Evolutionary conservation across 2,888 invertebrate species (phyloP).

Genomic region (Andrena camellia): DNA sequence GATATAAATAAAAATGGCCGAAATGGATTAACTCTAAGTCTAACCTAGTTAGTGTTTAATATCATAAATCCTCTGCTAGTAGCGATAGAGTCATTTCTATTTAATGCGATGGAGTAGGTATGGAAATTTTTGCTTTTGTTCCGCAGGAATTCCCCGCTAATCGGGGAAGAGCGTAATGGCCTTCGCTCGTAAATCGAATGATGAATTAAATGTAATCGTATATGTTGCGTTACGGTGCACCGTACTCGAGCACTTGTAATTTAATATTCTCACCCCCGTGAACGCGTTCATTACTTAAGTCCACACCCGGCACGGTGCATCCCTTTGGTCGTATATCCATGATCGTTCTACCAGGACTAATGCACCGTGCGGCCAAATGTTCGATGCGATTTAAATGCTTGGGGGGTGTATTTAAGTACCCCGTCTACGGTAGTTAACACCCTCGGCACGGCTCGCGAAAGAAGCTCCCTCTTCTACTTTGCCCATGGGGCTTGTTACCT

Average conservation of each 20-base stretch:
- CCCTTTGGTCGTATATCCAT: slow-evolving; percentile 69
- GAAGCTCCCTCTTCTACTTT: slow-evolving; percentile 23
- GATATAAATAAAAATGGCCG: too few relatives aligned
- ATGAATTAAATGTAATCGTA: slow-evolving; percentile 13
- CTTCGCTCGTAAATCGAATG: slow-evolving; percentile 6
- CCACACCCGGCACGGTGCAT: slow-evolving; percentile 68
- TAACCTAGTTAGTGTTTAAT: too few relatives aligned
- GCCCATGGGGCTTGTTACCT: slow-evolving; percentile 75
- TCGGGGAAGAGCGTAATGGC: neutral
- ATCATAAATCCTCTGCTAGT: too few relatives aligned
- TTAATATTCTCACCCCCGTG: slow-evolving; percentile 73
- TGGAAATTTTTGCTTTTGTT: too few relatives aligned
- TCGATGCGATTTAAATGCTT: slow-evolving; percentile 81
- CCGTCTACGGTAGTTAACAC: slow-evolving; percentile 77
- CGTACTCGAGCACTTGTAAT: slow-evolving; percentile 63
- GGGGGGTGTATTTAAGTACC: slow-evolving; percentile 75
- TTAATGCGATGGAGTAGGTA: too few relatives aligned
- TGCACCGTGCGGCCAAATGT: slow-evolving; percentile 82
- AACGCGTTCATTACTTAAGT: slow-evolving; percentile 78
- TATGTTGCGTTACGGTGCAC: slow-evolving; percentile 20
- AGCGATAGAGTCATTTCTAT: too few relatives aligned
- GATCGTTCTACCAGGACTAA: slow-evolving; percentile 82
- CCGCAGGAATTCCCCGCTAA: neutral
- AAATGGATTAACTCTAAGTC: too few relatives aligned
- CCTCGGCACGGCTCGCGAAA: slow-evolving; percentile 66